Evolutionary conservation across 2,797 vertebrate genomes (phyloP).

Genomic region (Ammospiza maritima): DNA sequence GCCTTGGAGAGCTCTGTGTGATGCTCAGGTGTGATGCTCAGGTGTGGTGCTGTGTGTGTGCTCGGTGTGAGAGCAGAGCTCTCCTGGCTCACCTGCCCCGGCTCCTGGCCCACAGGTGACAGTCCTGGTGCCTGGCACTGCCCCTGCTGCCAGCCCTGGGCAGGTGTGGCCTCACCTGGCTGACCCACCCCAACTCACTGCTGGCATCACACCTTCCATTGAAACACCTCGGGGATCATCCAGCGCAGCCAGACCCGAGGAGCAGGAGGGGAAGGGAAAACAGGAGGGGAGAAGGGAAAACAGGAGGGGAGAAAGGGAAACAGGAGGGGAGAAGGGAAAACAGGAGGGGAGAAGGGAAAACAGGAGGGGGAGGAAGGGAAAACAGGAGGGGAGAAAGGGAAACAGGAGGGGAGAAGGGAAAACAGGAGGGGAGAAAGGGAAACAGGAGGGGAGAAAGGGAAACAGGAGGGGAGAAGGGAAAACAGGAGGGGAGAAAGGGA

Average conservation of each 20-base stretch:
- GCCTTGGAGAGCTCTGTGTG: neutral
- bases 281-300: too few species aligned
- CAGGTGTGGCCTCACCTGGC: neutral
- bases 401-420: neutral
- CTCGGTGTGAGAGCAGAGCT: neutral
- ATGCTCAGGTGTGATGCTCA: neutral
- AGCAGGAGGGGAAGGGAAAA: neutral
- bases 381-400: neutral
- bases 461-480: too few species aligned
- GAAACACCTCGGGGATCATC: neutral
- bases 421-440: neutral
- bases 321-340: too few species aligned
- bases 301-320: neutral
- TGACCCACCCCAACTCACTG: rapidly evolving
- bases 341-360: too few species aligned
- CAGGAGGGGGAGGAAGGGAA: neutral
- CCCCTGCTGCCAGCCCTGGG: neutral
- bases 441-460: too few species aligned
- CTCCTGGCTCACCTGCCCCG: rapidly evolving
- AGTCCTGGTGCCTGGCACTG: neutral
- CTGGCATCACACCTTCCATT: rapidly evolving
- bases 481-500: neutral
- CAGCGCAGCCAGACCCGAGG: rapidly evolving
- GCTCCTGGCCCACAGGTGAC: neutral
- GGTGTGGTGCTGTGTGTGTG: too few species aligned